Evolutionary conservation across 2,888 invertebrate genomes (phyloP).

Genomic region (Eupithecia insigniata): DNA sequence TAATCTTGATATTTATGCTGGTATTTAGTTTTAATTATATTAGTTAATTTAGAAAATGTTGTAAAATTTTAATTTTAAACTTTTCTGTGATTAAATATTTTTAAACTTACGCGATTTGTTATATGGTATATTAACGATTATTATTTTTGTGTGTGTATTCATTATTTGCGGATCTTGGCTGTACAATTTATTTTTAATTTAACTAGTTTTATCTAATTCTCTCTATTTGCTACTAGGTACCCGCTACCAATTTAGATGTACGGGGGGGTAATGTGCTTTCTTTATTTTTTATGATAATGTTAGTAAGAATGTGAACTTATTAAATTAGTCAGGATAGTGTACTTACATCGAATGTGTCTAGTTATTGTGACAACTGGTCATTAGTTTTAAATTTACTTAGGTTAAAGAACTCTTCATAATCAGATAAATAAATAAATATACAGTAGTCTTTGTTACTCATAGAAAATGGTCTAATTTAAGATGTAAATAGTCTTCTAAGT

Average conservation of each 20-base stretch:
- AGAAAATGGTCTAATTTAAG: slow-evolving; percentile 53
- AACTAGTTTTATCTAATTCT: background rate
- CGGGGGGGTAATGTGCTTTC: background rate
- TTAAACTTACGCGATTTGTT: too few species aligned
- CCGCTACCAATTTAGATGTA: background rate
- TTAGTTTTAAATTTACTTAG: slow-evolving; percentile 39
- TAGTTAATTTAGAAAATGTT: background rate
- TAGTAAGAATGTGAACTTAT: slow-evolving; percentile 23
- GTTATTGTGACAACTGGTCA: slow-evolving; percentile 33
- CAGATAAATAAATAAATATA: slow-evolving; percentile 49
- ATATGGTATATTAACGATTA: too few species aligned
- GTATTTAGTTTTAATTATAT: background rate
- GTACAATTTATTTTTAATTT: background rate
- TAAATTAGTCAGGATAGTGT: slow-evolving; percentile 15
- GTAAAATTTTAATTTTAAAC: background rate
- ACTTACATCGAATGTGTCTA: slow-evolving; percentile 41
- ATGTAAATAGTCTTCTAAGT: slow-evolving; percentile 52
- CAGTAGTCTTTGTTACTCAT: slow-evolving; percentile 56
- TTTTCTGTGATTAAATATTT: slow-evolving; percentile 2
- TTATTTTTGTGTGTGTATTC: too few species aligned
- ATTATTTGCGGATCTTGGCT: background rate
- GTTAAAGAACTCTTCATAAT: slow-evolving; percentile 38
- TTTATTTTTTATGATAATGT: slow-evolving; percentile 6
- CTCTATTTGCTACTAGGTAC: background rate
- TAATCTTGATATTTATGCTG: slow-evolving; percentile 21